Conservation (phyloP, 2,888 invertebrate species). For the Macaria notata region DNA sequence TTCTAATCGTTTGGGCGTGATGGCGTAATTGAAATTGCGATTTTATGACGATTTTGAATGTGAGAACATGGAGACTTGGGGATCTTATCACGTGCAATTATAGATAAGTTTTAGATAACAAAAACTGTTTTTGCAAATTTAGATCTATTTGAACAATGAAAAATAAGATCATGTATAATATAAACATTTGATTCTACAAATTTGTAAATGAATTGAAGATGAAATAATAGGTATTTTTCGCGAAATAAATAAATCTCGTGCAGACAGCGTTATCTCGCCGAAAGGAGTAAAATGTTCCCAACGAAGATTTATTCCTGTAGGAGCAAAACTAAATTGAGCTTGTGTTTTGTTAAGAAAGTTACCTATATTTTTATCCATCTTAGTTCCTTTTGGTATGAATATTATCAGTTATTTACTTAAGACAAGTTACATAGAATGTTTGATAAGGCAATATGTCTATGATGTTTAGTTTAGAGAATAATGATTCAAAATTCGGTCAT, state of each 20-base stretch:
- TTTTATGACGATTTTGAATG: constrained; percentile 71
- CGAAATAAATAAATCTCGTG: constrained; percentile 14
- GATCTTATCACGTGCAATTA: constrained; percentile 1
- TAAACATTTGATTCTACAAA: too few species aligned
- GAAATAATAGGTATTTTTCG: background rate
- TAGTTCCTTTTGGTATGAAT: too few species aligned
- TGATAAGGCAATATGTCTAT: too few species aligned
- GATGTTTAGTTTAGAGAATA: too few species aligned
- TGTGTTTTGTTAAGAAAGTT: background rate
- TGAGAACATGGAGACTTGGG: constrained; percentile 51
- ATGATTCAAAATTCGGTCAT: too few species aligned
- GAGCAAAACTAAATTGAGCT: background rate
- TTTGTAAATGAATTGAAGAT: too few species aligned
- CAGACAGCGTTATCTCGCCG: constrained; percentile 13
- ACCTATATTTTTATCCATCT: too few species aligned
- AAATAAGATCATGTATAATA: too few species aligned
- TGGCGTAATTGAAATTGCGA: constrained; percentile 61
- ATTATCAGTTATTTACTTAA: too few species aligned
- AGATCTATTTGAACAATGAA: too few species aligned
- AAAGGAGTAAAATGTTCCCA: constrained; percentile 10
- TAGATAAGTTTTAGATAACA: constrained; percentile 7
- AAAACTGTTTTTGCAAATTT: background rate
- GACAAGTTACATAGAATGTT: too few species aligned
- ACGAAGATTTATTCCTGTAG: constrained; percentile 3
- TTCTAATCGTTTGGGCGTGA: constrained; percentile 71